A percentile compares a stretch with the other conserved stretches of the same genome.
Conservation (phyloP, 35 echinoderm and acorn worm genomes). For the Strongylocentrotus purpuratus region DNA sequence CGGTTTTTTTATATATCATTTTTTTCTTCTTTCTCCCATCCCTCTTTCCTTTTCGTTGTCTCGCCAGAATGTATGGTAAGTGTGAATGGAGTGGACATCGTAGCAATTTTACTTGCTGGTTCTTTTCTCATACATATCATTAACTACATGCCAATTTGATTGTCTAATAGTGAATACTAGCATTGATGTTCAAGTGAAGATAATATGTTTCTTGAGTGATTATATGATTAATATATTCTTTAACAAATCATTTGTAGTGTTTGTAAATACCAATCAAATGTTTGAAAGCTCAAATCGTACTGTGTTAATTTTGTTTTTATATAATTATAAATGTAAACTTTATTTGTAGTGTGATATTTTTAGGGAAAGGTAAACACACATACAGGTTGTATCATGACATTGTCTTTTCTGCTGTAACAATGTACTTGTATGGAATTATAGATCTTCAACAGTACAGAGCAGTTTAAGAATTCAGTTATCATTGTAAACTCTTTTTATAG, state of each 20-base stretch:
- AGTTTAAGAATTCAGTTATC: not conserved
- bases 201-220: not conserved
- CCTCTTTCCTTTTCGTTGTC: not conserved
- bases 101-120: not conserved
- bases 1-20: not conserved
- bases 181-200: not conserved
- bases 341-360: not conserved
- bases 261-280: slow-evolving; percentile 3
- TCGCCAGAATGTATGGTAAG: not conserved
- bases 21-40: not conserved
- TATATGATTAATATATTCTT: slow-evolving; percentile 15
- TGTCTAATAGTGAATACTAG: not conserved
- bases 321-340: not conserved
- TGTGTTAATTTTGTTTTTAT: not conserved
- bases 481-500: not conserved
- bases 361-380: not conserved
- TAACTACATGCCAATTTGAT: not conserved
- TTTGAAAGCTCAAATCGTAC: not conserved
- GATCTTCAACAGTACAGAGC: not conserved
- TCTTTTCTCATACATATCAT: not conserved
- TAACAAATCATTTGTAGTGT: not conserved
- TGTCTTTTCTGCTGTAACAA: not conserved
- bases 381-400: not conserved
- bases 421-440: not conserved
- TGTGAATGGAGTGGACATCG: not conserved